Base-by-base conservation (phyloP, 2,888 invertebrate species). In the Auanema sp. region DNA sequence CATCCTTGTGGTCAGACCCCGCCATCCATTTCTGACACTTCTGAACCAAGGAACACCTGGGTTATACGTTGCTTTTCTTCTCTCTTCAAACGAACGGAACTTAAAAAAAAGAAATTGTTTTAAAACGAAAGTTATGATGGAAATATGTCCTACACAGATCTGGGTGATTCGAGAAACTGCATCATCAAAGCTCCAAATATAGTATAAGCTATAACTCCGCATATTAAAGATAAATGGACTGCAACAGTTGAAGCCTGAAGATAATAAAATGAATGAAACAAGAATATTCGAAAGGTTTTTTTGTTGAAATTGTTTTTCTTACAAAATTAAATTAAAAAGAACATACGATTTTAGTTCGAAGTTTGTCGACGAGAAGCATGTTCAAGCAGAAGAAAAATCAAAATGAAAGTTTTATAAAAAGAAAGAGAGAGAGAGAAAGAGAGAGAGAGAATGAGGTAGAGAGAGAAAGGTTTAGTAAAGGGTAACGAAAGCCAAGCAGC, bases 211-310 rank as follows among this genome's bases (percentile, higher is more conserved):
- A 73, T 65, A 6, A 80, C 80, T 16, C 76, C 72, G 14, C 68
- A 57, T 16, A 79, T 69, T 50, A 80, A 65, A 42, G 76, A 69
- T n/a, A 77, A 58, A 54, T 80, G 80, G 33, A 80, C 69, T 44
- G 76, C 71, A 44, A 78, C 63, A 2, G 80, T 79, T 1, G 78
- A 76, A n/a, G 74, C 78, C 80, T 79, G 60, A 55, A 73, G 61
- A 47, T 47, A 47, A 33, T 33, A 33, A 33, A 33, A 33, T 33
- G 8, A 33, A 33, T 33, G 3, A 33, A 33, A 33, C 33, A 5
- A 33, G 33, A 33, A 8, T 5, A 33, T 33, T 33, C 8, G 33
- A 33, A 8, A 33, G 33, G 33, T 5, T 5, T 33, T 33, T 33
- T 33, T 3, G 4, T 8, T 8, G 33, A 33, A 33, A n/a, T n/a